phyloP scores from a whole-genome alignment of 2,797 vertebrate genomes.

The Manis pentadactyla region DNA sequence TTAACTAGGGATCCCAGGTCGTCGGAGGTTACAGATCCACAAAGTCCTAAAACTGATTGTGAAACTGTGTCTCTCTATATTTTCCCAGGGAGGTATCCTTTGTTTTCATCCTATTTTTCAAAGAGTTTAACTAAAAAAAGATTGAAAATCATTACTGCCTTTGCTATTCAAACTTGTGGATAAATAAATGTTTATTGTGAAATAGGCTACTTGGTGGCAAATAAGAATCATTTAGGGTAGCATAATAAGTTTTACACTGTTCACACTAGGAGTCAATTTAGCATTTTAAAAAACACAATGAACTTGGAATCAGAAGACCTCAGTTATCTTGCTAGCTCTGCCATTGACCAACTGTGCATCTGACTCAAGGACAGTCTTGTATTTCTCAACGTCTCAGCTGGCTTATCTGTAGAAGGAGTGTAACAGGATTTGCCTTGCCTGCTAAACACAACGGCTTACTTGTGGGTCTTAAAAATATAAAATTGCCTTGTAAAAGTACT shows the following conservation, averaged over 20 bases:
- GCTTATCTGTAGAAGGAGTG: background rate
- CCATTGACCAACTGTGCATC: background rate
- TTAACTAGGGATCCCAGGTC: background rate
- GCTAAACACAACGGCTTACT: background rate
- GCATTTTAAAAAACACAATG: conserved; percentile 25
- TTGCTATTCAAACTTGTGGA: conserved; percentile 16
- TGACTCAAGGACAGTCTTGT: background rate
- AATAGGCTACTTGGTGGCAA: conserved; percentile 14
- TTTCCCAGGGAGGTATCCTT: background rate
- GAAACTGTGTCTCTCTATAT: background rate
- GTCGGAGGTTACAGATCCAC: background rate
- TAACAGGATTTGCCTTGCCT: background rate
- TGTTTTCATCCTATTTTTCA: conserved; percentile 46
- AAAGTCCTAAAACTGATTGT: background rate
- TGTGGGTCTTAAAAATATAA: background rate
- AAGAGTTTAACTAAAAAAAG: conserved; percentile 18
- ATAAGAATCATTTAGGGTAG: background rate
- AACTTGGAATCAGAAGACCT: conserved; percentile 14
- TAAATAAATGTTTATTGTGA: conserved; percentile 49
- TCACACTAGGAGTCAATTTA: background rate
- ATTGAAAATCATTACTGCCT: conserved; percentile 39
- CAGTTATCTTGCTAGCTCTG: background rate
- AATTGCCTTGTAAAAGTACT: background rate
- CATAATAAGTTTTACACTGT: background rate
- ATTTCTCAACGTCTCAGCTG: background rate